Evolutionary conservation across 1,140 invertebrate species (phyloP).

Genomic region (Gonatopus flavifemur): DNA sequence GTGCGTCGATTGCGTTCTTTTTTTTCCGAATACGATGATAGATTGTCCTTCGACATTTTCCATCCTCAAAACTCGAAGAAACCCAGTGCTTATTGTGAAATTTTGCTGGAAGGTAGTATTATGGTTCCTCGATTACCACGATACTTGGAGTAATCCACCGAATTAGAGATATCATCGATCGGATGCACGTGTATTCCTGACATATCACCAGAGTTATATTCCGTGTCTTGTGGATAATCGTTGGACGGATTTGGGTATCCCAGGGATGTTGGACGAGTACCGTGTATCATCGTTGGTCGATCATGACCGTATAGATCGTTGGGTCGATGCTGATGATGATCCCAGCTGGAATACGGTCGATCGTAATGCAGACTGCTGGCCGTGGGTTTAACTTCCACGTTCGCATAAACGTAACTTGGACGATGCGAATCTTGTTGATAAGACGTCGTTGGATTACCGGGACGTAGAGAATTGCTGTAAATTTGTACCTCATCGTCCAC

Average conservation of each 20-base stretch:
- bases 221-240: constrained; percentile 36
- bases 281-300: constrained; percentile 19
- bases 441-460: constrained; percentile 25
- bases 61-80: no score
- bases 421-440: constrained; percentile 3
- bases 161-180: constrained; percentile 31
- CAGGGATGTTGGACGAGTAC: constrained; percentile 37
- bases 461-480: constrained; percentile 39
- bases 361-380: constrained; percentile 53
- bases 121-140: constrained; percentile 54
- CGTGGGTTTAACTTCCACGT: constrained; percentile 56
- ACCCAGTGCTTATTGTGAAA: constrained; percentile 4
- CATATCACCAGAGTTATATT: constrained; percentile 22
- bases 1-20: no score
- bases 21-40: no score
- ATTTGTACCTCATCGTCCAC: constrained; percentile 52
- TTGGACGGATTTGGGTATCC: constrained; percentile 22
- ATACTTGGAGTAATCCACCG: constrained; percentile 46
- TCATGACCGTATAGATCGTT: constrained; percentile 28
- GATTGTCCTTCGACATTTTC: no score
- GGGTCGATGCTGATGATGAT: constrained; percentile 28
- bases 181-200: constrained; percentile 11
- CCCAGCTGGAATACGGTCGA: constrained; percentile 27
- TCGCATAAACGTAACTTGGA: constrained; percentile 45
- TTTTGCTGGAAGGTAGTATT: no score